Base-by-base conservation (phyloP, 2,797 vertebrate genomes). In the Astyanax mexicanus region DNA sequence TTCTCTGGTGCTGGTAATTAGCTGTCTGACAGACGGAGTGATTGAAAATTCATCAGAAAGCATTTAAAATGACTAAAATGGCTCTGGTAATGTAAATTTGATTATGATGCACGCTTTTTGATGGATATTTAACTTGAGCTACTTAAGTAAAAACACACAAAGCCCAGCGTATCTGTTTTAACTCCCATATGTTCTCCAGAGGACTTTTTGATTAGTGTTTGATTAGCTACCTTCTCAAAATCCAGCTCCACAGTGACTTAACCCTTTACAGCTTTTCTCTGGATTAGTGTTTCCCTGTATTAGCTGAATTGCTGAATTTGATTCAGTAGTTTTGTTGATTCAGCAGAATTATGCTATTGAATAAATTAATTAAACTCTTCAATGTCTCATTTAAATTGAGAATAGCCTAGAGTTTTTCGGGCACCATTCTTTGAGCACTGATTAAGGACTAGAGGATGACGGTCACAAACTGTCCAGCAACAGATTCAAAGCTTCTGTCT, bases 41-140 rank as follows among this genome's bases (percentile, higher is more conserved):
- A 45, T 75, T 60, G 68, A 47, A 47, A 47, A 42, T 80, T 66
- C 40, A 66, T 65, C 58, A 29, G 35, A 70, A 49, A 21, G 72
- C 60, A 75, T 70, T 70, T 11, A 23, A n/a, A 57, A 73, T 69
- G 65, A 52, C 70, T 47, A 45, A 23, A 37, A n/a, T n/a, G 60
- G 60, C 32, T 57, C 47, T 15, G 23, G 29, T 38, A 11, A 49
- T 72, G 40, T 25, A 49, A 54, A 55, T 77, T 70, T 77, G 47
- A 69, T 69, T 49, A 45, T 40, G 12, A 45, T 44, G 21, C 45
- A 19, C 38, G 23, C 54, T 62, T 40, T 27, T 54, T 25, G 42
- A 12, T n/a, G 35, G 25, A 45, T 52, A 19, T 78, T 15, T n/a
- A 42, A 51, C 40, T 49, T n/a, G 13, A 40, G 10, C 23, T 55